Evolutionary conservation across 2,888 invertebrate species (phyloP), one percentile per base, ranked within the genome.

Genomic region (Charanyca ferruginea): DNA sequence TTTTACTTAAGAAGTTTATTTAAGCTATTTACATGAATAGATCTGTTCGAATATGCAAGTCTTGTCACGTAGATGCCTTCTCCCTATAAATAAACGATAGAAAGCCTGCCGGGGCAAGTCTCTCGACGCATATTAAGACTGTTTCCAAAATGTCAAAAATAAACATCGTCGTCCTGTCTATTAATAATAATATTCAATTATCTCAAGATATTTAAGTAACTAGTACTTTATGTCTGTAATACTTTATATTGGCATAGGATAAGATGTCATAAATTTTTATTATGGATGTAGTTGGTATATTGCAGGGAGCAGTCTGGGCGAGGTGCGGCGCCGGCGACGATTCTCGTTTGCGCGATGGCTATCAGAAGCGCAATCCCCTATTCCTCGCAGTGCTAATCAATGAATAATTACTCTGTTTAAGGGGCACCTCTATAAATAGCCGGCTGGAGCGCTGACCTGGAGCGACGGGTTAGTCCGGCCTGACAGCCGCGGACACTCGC

Each of bases 331-430:
- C 94, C 94, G 88, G 90, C 90, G 90, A 91, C 91, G 89, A 90
- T 93, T 93, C 94, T 93, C 88, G 94, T 94, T 94, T 93, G 91
- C 88, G 91, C 94, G 94, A 94, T 94, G 91, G 91, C 93, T 94
- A 95, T 95, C 95, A 93, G 92, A 91, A 93, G 93, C 93, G 94
- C 94, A 94, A 95, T 94, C 93, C 94, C 90, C 94, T 94, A 95
- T 94, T 95, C 94, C 94, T 93, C 91, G 94, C 94, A 93, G 94
- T 94, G 94, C 95, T 95, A 95, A 95, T 95, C 95, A 95, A 95
- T 95, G 95, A 95, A 95, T 95, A 95, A 95, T 95, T 95, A 95
- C 94, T 95, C 95, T 95, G 95, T 95, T 95, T 95, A 95, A 95
- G 95, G 95, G 94, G 93, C 93, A 94, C 92, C 92, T 95, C 95